A percentile compares a stretch with the other conserved stretches of the same genome.
Conservation (phyloP, 92 coral and sea anemone genomes). For the Bergia sp. region DNA sequence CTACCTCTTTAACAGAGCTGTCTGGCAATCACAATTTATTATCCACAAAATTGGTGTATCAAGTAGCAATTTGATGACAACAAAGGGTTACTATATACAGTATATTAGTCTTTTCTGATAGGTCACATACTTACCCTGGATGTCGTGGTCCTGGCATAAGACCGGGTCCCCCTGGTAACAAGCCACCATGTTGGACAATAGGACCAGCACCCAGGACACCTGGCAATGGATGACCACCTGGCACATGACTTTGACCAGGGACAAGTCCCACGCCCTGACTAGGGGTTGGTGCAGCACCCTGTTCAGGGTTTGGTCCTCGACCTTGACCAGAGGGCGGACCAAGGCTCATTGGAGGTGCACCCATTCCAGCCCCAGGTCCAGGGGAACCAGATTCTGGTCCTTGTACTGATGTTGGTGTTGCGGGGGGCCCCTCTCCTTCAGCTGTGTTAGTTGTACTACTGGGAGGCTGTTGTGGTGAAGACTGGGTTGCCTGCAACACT, state of each 20-base stretch:
- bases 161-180: constrained; percentile 28
- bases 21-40: too few relatives aligned
- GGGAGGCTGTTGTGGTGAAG: constrained; percentile 10
- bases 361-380: constrained; percentile 17
- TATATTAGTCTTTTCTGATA: not conserved
- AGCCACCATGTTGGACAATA: constrained; percentile 1
- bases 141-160: constrained; percentile 24
- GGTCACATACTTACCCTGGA: constrained; percentile 6
- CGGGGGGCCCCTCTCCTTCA: not conserved
- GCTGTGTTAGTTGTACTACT: not conserved
- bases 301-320: not conserved
- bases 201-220: constrained; percentile 14
- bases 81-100: not conserved
- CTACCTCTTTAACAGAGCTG: too few relatives aligned
- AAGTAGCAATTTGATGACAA: constrained; percentile 10
- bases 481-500: constrained; percentile 14
- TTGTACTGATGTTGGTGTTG: not conserved
- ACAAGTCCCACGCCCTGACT: not conserved
- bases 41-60: too few relatives aligned
- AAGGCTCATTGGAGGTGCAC: not conserved
- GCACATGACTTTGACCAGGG: not conserved
- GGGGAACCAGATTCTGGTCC: constrained; percentile 9
- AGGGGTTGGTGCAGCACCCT: not conserved
- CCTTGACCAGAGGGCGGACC: not conserved
- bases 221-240: constrained; percentile 19